Conservation (phyloP, 2,797 vertebrate genomes). For the Peromyscus nudipes region DNA sequence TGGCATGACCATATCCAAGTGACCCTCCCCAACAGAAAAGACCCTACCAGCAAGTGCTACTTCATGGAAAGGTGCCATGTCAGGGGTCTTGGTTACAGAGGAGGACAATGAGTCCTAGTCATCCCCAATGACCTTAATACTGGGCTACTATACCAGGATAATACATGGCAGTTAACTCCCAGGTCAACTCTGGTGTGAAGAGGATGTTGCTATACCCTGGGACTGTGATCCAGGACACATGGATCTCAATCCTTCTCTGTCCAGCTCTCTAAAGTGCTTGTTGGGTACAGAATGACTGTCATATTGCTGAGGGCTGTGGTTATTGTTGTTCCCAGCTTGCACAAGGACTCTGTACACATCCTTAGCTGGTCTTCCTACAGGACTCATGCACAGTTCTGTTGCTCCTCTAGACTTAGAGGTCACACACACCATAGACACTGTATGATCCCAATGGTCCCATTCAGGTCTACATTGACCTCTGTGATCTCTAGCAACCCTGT, state of each 20-base stretch:
- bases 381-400: too few relatives aligned
- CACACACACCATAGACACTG: background rate
- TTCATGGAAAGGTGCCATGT: background rate
- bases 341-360: background rate
- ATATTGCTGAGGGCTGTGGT: background rate
- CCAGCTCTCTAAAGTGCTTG: background rate
- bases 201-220: background rate
- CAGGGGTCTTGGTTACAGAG: background rate
- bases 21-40: background rate
- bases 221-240: background rate
- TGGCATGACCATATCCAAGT: background rate
- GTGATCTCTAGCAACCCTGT: background rate
- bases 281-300: background rate
- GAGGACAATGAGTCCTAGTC: background rate
- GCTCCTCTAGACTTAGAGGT: background rate
- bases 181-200: too few relatives aligned
- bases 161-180: background rate
- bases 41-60: too few relatives aligned
- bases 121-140: background rate
- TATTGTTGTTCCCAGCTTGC: background rate
- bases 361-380: background rate
- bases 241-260: background rate
- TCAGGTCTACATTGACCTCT: background rate
- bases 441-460: background rate
- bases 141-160: background rate